These are phyloP conservation scores for Erythrocercus mccallii DNA, from an alignment of 2,113 vertebrate genomes.

Conservation along the genomic window DNA sequence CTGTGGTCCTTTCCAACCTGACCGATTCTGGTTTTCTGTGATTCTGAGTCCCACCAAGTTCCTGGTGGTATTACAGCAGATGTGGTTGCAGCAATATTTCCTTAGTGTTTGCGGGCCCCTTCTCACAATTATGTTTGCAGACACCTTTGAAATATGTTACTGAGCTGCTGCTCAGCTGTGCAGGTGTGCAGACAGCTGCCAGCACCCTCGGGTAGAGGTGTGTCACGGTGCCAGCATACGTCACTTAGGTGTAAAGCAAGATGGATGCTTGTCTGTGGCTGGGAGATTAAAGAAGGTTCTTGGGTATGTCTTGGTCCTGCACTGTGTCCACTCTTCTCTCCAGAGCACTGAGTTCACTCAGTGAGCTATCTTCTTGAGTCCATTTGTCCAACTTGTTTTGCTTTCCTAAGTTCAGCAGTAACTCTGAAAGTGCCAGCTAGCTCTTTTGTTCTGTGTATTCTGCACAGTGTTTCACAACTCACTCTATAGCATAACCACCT, in stretches of 20 bases:
- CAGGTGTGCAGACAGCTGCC: background rate
- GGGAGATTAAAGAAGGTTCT: fast-evolving
- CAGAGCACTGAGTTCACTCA: background rate
- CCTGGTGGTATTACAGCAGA: background rate
- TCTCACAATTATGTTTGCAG: fast-evolving
- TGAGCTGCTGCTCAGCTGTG: no score
- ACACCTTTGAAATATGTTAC: background rate
- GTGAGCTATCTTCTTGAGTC: background rate
- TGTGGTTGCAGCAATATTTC: background rate
- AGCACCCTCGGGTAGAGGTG: no score
- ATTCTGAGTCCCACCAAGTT: background rate
- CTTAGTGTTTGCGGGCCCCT: fast-evolving
- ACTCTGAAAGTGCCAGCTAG: background rate
- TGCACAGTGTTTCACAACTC: background rate
- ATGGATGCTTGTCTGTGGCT: fast-evolving
- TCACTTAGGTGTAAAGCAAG: background rate
- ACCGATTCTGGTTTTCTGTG: background rate
- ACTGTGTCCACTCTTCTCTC: fast-evolving
- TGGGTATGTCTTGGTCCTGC: background rate
- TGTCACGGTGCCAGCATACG: fast-evolving
- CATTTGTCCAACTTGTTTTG: background rate
- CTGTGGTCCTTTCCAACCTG: background rate
- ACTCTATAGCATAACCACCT: background rate
- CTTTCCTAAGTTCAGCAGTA: background rate
- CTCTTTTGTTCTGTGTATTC: background rate